Evolutionary conservation across 2,113 vertebrate species (phyloP).

Genomic region (Psophia crepitans): DNA sequence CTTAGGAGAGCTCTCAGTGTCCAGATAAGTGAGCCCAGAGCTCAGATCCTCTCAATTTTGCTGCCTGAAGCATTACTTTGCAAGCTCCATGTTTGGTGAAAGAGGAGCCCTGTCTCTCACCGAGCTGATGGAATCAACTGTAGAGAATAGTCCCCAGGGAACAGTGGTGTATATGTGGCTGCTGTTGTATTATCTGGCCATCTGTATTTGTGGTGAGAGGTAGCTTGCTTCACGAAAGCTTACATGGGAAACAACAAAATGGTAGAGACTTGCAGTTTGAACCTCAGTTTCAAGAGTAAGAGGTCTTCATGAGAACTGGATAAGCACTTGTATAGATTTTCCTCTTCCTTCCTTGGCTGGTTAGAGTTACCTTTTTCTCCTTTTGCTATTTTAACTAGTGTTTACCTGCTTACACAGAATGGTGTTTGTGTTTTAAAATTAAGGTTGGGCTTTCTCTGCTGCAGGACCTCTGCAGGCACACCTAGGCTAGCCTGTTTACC

Average conservation of each 20-base stretch:
- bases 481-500: conserved; percentile 1
- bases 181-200: not conserved
- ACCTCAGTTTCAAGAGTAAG: not conserved
- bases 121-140: not conserved
- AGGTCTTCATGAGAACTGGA: not conserved
- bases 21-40: not conserved
- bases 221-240: not conserved
- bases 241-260: not conserved
- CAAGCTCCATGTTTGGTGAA: not conserved
- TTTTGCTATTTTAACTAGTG: not conserved
- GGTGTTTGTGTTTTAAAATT: not conserved
- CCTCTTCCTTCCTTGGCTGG: not conserved
- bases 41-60: not conserved
- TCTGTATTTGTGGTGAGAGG: not conserved
- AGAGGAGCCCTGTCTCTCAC: not conserved
- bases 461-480: not conserved
- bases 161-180: fast-evolving
- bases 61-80: not conserved
- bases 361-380: not conserved
- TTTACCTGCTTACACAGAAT: not conserved
- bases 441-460: not conserved
- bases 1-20: not conserved
- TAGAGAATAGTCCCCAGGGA: not conserved
- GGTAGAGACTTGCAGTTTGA: not conserved
- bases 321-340: not conserved